Base-by-base conservation (phyloP, 1,140 invertebrate species). In the Ostrea edulis region DNA sequence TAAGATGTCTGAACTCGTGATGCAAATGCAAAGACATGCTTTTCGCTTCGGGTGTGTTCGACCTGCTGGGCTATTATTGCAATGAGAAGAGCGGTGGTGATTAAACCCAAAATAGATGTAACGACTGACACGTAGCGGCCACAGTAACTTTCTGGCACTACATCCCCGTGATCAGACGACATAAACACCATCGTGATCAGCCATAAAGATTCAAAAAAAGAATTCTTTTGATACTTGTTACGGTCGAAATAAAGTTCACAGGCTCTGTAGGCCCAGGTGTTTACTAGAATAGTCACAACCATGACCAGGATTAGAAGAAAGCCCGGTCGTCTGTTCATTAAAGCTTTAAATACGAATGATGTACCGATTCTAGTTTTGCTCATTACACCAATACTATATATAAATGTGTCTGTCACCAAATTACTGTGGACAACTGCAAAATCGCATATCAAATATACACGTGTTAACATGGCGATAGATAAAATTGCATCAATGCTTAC, bases 121-220 rank as follows among this genome's bases (percentile, higher is more conserved):
- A 89, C 82, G 5, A 93, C 90, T n/a, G 93, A 89, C 17, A 93
- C 90, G 53, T 87, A 87, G 5, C 93, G 87, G 22, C 92, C 92
- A 86, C 93, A 93, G 52, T 91, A 90, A 12, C 91, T 92, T 12
- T 87, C 81, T 4, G 93, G 93, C 12, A 90, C 89, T 12, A 93
- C 88, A 54, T 94, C 94, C 0, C 94, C 94, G 89, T 94, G 94
- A 22, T 93, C 93, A 11, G 94, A 91, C 0, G 92, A 92, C 2
- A 94, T 90, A 87, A 94, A 94, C 2, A 93, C 94, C 81, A 94
- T 93, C 51, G 93, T 91, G 9, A 92, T 89, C 11, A 94, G 86
- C 94, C 94, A 94, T 87, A 94, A 89, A 12, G 92, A 90, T 62
- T 93, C 89, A 83, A 87, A 85, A 82, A 87, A 71, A 14, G 84